phyloP scores from a whole-genome alignment of 2,888 invertebrate genomes.

The Cecidostiba fungosa region DNA sequence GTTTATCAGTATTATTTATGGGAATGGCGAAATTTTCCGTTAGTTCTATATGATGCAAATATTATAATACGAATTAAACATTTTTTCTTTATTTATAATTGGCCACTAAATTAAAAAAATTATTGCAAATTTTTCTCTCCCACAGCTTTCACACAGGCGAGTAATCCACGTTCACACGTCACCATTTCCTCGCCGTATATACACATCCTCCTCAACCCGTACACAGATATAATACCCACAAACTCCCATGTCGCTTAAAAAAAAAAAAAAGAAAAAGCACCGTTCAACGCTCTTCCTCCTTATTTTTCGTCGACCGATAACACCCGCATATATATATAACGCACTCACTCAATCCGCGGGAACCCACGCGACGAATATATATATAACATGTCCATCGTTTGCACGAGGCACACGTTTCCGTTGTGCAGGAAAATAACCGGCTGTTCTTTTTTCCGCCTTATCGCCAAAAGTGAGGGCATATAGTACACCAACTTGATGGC shows the following conservation, averaged over 20 bases:
- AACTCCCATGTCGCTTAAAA: neutral
- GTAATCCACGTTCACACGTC: too few relatives aligned
- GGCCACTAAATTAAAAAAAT: too few relatives aligned
- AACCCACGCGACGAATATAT: slow-evolving; percentile 20
- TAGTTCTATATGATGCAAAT: too few relatives aligned
- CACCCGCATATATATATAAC: slow-evolving; percentile 24
- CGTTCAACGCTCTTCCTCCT: slow-evolving; percentile 15
- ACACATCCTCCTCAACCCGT: neutral
- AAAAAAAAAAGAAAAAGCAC: neutral
- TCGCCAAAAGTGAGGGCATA: slow-evolving; percentile 29
- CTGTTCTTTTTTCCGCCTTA: slow-evolving; percentile 28
- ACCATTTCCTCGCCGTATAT: too few relatives aligned
- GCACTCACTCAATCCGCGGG: slow-evolving; percentile 28
- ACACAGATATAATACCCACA: neutral
- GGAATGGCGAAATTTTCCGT: neutral
- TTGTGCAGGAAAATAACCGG: slow-evolving; percentile 3
- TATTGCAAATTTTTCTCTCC: too few relatives aligned
- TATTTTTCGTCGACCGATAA: slow-evolving; percentile 30
- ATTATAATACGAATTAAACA: too few relatives aligned
- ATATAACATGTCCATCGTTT: neutral
- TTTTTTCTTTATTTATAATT: too few relatives aligned
- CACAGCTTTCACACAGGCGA: too few relatives aligned
- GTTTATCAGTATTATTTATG: too few relatives aligned
- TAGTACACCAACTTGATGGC: slow-evolving; percentile 30
- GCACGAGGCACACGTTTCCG: neutral